These are phyloP conservation scores for Bradysia coprophila DNA, from an alignment of 1,140 invertebrate genomes.

Conservation along the genomic window DNA sequence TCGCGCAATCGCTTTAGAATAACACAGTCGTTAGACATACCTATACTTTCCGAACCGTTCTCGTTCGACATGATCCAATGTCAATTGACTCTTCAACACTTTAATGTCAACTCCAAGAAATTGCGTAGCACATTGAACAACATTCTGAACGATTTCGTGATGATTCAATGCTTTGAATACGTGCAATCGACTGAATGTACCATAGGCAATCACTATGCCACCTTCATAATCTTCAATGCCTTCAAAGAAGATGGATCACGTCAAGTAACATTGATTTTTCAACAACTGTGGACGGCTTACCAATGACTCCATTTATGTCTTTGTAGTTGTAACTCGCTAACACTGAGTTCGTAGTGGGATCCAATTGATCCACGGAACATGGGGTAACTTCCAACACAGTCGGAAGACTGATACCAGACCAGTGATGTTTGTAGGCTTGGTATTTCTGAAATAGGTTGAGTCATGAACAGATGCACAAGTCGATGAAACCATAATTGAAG, in stretches of 20 bases:
- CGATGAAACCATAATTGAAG: no score
- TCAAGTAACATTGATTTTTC: background rate
- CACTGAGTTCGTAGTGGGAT: slow-evolving; percentile 59
- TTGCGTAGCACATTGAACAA: slow-evolving; percentile 58
- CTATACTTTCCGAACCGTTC: slow-evolving; percentile 83
- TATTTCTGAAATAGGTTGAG: slow-evolving; percentile 50
- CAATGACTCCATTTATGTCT: slow-evolving; percentile 65
- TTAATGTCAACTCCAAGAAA: slow-evolving; percentile 70
- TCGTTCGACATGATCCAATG: slow-evolving; percentile 64
- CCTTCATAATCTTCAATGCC: slow-evolving; percentile 48
- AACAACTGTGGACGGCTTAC: slow-evolving; percentile 16
- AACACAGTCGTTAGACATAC: no score
- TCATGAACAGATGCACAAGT: background rate
- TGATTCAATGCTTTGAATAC: slow-evolving; percentile 69
- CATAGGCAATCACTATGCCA: slow-evolving; percentile 76
- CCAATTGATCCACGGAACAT: slow-evolving; percentile 76
- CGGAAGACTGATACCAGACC: slow-evolving; percentile 78
- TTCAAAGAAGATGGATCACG: slow-evolving; percentile 15
- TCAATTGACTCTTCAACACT: slow-evolving; percentile 64
- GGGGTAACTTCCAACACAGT: slow-evolving; percentile 78
- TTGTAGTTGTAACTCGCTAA: slow-evolving; percentile 83
- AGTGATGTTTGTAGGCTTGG: slow-evolving; percentile 86
- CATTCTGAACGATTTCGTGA: slow-evolving; percentile 71
- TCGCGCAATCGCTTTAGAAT: no score
- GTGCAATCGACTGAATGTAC: slow-evolving; percentile 75